Percentiles rank a stretch among this genome's conserved stretches.
phyloP scores from a whole-genome alignment of 1,140 invertebrate genomes.

The Parasteatoda tepidariorum region DNA sequence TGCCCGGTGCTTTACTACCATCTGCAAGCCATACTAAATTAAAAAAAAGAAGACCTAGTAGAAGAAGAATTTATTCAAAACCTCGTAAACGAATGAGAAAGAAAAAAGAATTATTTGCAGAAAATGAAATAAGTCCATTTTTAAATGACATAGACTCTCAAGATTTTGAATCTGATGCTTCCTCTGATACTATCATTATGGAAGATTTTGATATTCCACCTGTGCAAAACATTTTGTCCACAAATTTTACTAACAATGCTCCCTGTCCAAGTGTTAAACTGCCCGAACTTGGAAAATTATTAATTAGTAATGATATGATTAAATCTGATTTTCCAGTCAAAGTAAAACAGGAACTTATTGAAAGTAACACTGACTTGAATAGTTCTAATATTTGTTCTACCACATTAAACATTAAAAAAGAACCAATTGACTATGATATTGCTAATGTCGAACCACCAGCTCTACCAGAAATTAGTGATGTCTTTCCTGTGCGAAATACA shows the following conservation, averaged over 20 bases:
- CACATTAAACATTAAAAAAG: not conserved
- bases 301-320: conserved; percentile 2
- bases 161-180: conserved; percentile 5
- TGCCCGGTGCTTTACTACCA: not conserved
- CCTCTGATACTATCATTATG: conserved; percentile 17
- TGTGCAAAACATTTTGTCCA: not conserved
- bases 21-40: not conserved
- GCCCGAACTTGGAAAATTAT: conserved; percentile 2
- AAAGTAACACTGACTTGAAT: not conserved
- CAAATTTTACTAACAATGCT: too few species aligned
- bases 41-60: not conserved
- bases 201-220: not conserved
- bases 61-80: conserved; percentile 8
- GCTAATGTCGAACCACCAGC: not conserved
- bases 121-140: too few species aligned
- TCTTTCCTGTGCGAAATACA: too few species aligned
- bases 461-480: not conserved
- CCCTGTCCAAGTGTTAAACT: not conserved
- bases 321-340: not conserved
- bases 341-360: not conserved
- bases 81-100: conserved; percentile 8
- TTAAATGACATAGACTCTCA: not conserved
- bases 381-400: not conserved
- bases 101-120: not conserved
- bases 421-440: not conserved